These are phyloP conservation scores for Pseudococcus viburni DNA, from an alignment of 2,888 invertebrate genomes.

Conservation along the genomic window DNA sequence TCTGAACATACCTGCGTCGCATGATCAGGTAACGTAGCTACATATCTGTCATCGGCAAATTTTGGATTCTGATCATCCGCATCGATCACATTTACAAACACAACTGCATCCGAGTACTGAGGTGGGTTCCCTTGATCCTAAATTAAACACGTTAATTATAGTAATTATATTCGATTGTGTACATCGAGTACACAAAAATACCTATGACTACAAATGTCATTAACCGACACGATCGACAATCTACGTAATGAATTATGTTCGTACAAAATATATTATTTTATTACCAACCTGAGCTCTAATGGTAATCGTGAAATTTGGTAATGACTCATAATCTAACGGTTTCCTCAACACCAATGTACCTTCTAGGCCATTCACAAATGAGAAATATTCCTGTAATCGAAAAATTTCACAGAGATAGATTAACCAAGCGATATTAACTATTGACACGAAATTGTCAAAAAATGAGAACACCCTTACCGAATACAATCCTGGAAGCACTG, in stretches of 20 bases:
- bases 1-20: constrained; percentile 70
- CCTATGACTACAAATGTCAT: constrained; percentile 14
- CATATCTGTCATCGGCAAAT: constrained; percentile 83
- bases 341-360: constrained; percentile 85
- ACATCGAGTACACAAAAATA: not conserved
- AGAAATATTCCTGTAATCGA: constrained; percentile 80
- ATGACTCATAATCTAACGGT: constrained; percentile 86
- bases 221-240: not conserved
- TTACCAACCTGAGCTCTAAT: constrained; percentile 75
- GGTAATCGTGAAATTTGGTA: constrained; percentile 83
- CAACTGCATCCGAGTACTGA: constrained; percentile 80
- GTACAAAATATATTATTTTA: not conserved
- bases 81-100: constrained; percentile 86
- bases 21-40: constrained; percentile 78
- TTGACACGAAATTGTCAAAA: not conserved
- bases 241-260: not conserved
- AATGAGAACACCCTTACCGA: constrained; percentile 73
- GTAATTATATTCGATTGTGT: not conserved
- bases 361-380: constrained; percentile 88
- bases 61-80: constrained; percentile 93
- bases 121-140: constrained; percentile 89
- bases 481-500: constrained; percentile 84
- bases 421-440: not conserved
- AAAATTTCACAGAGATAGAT: not conserved
- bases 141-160: constrained; percentile 44